phyloP scores from a whole-genome alignment of 2,888 invertebrate genomes.

The Cepaea hortensis region DNA sequence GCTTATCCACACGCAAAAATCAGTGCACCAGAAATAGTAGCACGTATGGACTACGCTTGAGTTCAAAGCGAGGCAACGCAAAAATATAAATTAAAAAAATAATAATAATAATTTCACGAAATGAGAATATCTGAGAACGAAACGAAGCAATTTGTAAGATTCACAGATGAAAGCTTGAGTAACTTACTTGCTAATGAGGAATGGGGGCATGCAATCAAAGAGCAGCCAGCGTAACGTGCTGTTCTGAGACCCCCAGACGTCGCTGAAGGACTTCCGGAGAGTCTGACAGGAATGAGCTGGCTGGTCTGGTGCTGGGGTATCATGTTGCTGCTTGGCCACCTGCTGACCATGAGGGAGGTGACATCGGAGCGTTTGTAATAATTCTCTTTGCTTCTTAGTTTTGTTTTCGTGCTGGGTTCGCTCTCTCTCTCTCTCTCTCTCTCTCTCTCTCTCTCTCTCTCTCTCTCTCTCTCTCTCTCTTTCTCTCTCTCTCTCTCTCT shows the following conservation, averaged over 20 bases:
- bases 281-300: background rate
- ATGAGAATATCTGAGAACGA: background rate
- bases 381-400: background rate
- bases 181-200: slow-evolving; percentile 34
- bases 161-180: slow-evolving; percentile 13
- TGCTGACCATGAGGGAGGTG: slow-evolving; percentile 34
- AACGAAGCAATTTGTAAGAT: background rate
- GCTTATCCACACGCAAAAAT: too few relatives aligned
- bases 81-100: too few relatives aligned
- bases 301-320: slow-evolving; percentile 26
- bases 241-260: slow-evolving; percentile 14
- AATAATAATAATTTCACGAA: too few relatives aligned
- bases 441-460: slow-evolving; percentile 12
- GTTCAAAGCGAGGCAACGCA: too few relatives aligned
- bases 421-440: too few relatives aligned
- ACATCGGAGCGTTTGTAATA: slow-evolving; percentile 4
- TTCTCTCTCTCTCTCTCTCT: background rate
- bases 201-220: slow-evolving; percentile 30
- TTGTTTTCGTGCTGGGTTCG: too few relatives aligned
- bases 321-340: slow-evolving; percentile 32
- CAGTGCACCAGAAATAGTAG: too few relatives aligned
- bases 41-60: too few relatives aligned
- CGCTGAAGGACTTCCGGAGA: slow-evolving; percentile 8
- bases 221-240: slow-evolving; percentile 33
- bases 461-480: background rate